Evolutionary conservation across 2,888 invertebrate genomes (phyloP).

Genomic region (Drosophila colorata): DNA sequence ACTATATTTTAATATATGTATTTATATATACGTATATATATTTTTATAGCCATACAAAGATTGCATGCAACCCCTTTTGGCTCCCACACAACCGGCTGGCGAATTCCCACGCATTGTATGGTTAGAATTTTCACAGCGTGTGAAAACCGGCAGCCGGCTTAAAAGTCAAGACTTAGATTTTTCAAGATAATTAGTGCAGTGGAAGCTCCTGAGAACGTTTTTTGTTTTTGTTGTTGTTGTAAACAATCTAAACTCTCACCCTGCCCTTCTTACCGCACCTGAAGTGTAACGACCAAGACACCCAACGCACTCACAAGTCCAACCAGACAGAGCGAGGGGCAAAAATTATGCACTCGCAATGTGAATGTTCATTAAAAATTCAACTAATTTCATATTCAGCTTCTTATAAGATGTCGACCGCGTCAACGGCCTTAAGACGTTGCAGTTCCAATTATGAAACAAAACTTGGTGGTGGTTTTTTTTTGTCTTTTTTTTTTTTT

Average conservation of each 20-base stretch:
- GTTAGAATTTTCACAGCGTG: slow-evolving; percentile 82
- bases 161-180: slow-evolving; percentile 72
- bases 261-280: slow-evolving; percentile 17
- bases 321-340: slow-evolving; percentile 33
- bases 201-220: slow-evolving; percentile 69
- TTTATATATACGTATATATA: slow-evolving; percentile 30
- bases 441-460: slow-evolving; percentile 66
- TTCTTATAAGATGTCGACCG: slow-evolving; percentile 70
- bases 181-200: slow-evolving; percentile 76
- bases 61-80: slow-evolving; percentile 60
- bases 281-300: slow-evolving; percentile 56
- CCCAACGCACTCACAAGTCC: slow-evolving; percentile 53
- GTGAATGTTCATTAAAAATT: slow-evolving; percentile 75
- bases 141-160: slow-evolving; percentile 76
- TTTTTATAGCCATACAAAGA: slow-evolving; percentile 27
- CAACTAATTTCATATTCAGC: slow-evolving; percentile 79
- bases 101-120: slow-evolving; percentile 82
- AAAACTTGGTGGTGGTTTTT: slow-evolving; percentile 71
- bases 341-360: slow-evolving; percentile 59
- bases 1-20: slow-evolving; percentile 15
- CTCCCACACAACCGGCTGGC: slow-evolving; percentile 71
- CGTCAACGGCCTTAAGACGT: slow-evolving; percentile 61
- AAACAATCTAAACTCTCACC: slow-evolving; percentile 24
- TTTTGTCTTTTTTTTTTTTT: slow-evolving; percentile 15
- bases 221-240: slow-evolving; percentile 23